phyloP scores from a whole-genome alignment of 2,888 invertebrate genomes.

The Eupithecia vulgata region DNA sequence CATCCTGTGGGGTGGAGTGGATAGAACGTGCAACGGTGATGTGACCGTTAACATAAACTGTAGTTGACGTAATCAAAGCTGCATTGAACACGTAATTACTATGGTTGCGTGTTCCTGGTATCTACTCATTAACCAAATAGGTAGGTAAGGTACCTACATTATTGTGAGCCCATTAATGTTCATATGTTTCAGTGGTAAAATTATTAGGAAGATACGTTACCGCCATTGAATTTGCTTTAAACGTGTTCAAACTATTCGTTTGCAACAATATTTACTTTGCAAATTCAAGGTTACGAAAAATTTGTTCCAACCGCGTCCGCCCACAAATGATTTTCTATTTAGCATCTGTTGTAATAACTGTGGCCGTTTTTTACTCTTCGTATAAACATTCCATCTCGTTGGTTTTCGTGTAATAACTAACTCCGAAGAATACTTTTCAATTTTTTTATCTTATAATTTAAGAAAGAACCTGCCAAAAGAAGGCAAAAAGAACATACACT shows the following conservation, averaged over 20 bases:
- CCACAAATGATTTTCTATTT: constrained; percentile 53
- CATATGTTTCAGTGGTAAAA: constrained; percentile 4
- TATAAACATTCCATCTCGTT: constrained; percentile 29
- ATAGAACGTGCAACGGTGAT: constrained; percentile 41
- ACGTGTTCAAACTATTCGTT: not conserved
- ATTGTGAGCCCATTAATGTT: not conserved
- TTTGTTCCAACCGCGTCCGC: constrained; percentile 45
- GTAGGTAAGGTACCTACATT: not conserved
- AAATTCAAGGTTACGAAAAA: constrained; percentile 50
- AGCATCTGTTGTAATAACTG: constrained; percentile 57
- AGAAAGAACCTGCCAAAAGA: not conserved
- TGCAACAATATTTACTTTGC: not conserved
- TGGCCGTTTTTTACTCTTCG: constrained; percentile 47
- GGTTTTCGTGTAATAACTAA: not conserved
- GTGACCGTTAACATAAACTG: constrained; percentile 52
- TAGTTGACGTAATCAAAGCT: constrained; percentile 35
- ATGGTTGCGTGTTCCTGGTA: constrained; percentile 19
- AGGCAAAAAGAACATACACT: not conserved
- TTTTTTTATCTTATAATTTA: not conserved
- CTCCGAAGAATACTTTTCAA: not conserved
- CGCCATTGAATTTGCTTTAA: not conserved
- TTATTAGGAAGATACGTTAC: not conserved
- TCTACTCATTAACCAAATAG: constrained; percentile 12
- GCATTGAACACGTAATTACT: constrained; percentile 30
- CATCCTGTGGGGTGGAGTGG: constrained; percentile 51